Conservation (phyloP, 2,113 vertebrate genomes). For the Python bivittatus region DNA sequence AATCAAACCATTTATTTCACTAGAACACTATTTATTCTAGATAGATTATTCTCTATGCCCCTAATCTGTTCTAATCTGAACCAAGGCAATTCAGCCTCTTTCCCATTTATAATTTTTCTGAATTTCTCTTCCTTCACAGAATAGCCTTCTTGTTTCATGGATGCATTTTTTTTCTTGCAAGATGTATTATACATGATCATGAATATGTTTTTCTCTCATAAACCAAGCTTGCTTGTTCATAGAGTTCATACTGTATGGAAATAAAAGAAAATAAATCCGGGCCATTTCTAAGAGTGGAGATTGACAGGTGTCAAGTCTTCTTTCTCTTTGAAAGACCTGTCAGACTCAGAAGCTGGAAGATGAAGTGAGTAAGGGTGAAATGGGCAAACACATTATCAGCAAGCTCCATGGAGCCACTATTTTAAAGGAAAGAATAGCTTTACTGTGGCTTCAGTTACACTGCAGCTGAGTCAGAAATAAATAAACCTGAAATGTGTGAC, state of each 20-base stretch:
- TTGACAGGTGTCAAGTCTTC: too few species aligned
- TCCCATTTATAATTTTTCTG: background rate
- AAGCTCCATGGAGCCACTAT: too few species aligned
- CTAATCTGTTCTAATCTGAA: background rate
- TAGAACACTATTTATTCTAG: background rate
- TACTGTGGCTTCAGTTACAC: too few species aligned
- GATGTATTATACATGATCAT: background rate
- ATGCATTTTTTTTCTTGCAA: background rate
- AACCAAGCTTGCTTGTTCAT: slow-evolving; percentile 12
- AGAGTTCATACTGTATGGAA: slow-evolving; percentile 6
- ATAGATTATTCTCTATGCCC: background rate
- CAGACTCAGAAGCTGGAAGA: too few species aligned
- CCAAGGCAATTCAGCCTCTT: background rate
- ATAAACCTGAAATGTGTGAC: too few species aligned
- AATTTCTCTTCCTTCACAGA: background rate
- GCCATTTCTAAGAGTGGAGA: too few species aligned
- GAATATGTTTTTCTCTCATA: background rate
- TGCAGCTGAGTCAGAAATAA: too few species aligned
- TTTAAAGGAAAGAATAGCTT: too few species aligned
- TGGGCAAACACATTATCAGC: too few species aligned
- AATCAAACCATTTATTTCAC: background rate
- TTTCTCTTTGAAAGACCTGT: too few species aligned
- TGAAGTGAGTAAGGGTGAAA: too few species aligned
- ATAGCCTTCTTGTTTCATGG: background rate
- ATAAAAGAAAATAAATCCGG: too few species aligned